A percentile compares a stretch with the other conserved stretches of the same genome.
Evolutionary conservation across 2,888 invertebrate species (phyloP).

Genomic region (Rhagium mordax): DNA sequence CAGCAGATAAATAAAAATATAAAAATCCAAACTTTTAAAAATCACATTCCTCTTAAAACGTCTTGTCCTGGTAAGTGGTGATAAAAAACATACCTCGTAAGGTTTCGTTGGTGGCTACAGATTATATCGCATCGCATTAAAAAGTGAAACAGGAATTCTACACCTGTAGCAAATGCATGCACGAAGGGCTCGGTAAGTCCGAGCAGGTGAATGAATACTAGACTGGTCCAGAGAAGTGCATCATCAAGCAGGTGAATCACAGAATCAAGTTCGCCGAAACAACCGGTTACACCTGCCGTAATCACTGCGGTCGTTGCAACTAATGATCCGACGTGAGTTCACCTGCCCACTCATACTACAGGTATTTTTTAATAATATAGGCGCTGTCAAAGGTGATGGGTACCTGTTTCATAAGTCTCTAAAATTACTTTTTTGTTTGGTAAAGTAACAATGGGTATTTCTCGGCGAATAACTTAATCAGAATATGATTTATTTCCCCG

Average conservation of each 20-base stretch:
- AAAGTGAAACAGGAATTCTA: background rate
- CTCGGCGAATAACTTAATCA: background rate
- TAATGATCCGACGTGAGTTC: conserved; percentile 19
- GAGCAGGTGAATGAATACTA: background rate
- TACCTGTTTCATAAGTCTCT: background rate
- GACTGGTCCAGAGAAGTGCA: conserved; percentile 28
- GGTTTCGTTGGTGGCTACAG: background rate
- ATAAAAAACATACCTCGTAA: too few species aligned
- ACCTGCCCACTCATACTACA: conserved; percentile 11
- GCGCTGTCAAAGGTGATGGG: background rate
- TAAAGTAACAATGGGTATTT: background rate
- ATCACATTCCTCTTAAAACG: too few species aligned
- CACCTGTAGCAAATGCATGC: background rate
- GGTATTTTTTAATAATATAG: conserved; percentile 22
- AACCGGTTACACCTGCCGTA: conserved; percentile 23
- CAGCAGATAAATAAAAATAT: too few species aligned
- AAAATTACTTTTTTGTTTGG: background rate
- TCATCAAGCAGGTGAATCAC: conserved; percentile 27
- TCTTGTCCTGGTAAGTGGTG: too few species aligned
- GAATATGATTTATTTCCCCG: too few species aligned
- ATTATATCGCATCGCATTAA: background rate
- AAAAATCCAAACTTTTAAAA: too few species aligned
- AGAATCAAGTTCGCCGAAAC: conserved; percentile 8
- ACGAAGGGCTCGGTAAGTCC: background rate
- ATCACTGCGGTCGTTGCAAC: conserved; percentile 23